Evolutionary conservation across 1,140 invertebrate genomes (phyloP).

Genomic region (Zaprionus inermis): DNA sequence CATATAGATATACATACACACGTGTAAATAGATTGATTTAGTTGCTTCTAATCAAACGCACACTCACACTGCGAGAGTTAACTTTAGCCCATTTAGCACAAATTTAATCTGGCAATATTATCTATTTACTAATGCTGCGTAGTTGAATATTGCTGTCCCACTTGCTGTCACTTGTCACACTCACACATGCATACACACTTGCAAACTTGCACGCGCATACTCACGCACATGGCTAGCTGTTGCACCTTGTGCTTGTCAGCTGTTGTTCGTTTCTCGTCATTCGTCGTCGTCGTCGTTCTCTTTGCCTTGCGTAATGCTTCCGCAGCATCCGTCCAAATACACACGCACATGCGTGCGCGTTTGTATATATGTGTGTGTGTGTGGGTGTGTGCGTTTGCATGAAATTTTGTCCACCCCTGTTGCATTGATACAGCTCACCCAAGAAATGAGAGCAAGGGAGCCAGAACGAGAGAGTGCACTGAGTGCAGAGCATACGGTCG

Average conservation of each 20-base stretch:
- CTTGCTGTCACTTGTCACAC: constrained; percentile 53
- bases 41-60: constrained; percentile 8
- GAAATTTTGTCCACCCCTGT: constrained; percentile 26
- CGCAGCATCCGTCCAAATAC: constrained; percentile 48
- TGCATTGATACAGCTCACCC: constrained; percentile 6
- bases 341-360: constrained; percentile 26
- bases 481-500: constrained; percentile 7
- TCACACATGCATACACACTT: constrained; percentile 11
- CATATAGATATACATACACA: constrained; percentile 23
- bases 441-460: constrained; percentile 7
- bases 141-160: constrained; percentile 44
- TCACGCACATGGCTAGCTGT: constrained; percentile 38
- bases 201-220: constrained; percentile 11
- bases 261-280: constrained; percentile 28
- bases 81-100: constrained; percentile 58
- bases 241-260: constrained; percentile 53
- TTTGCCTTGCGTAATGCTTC: constrained; percentile 56
- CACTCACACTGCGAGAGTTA: constrained; percentile 18
- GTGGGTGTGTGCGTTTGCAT: not conserved
- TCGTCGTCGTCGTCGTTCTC: constrained; percentile 5
- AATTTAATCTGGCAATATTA: constrained; percentile 71
- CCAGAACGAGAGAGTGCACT: not conserved
- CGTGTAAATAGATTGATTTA: constrained; percentile 11
- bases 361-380: not conserved
- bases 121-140: constrained; percentile 53